Evolutionary conservation across 2,113 vertebrate species (phyloP), one percentile per base, ranked within the genome.

Genomic region (Jaculus jaculus): DNA sequence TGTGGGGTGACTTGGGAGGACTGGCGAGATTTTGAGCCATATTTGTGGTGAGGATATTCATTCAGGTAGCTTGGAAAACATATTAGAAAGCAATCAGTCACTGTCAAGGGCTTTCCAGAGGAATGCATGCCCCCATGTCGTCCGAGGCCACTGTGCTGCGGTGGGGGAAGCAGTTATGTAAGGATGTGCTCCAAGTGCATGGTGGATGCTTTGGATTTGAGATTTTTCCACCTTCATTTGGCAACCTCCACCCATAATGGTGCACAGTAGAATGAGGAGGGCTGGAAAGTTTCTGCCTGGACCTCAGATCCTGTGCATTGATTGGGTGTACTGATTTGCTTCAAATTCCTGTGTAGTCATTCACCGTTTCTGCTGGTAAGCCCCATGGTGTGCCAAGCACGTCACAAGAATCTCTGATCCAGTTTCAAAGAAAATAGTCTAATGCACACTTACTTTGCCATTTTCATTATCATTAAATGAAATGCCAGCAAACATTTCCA

Each of bases 371-470:
- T 84, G 92, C 89, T 98, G 94, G 97, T 81, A 91, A 97, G 95
- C 84, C 84, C 84, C 93, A 95, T 95, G 97, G 96, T 97, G 95
- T 96, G 94, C 91, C 92, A 71, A 37, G 91, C 92, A 97, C 79
- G 24, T 97, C 72, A 87, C 94, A 95, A 94, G 89, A 96, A 81
- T 81, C 97, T 97, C 97, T 96, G 91, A 97, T 97, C 94, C 78
- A 91, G 16, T 92, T 97, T 97, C 97, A 98, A 97, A 96, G 97
- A 97, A 98, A 98, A 97, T 69, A 98, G 97, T 96, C 71, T 0
- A 97, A 97, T 96, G 95, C 95, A 95, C 94, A 95, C 97, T 97
- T 97, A 87, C 97, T 97, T 98, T 96, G 95, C 97, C 93, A 92
- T 97, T 96, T 97, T 95, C 94, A 97, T 97, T 98, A 97, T 96